Evolutionary conservation across 2,888 invertebrate species (phyloP).

Genomic region (Eilema depressum): DNA sequence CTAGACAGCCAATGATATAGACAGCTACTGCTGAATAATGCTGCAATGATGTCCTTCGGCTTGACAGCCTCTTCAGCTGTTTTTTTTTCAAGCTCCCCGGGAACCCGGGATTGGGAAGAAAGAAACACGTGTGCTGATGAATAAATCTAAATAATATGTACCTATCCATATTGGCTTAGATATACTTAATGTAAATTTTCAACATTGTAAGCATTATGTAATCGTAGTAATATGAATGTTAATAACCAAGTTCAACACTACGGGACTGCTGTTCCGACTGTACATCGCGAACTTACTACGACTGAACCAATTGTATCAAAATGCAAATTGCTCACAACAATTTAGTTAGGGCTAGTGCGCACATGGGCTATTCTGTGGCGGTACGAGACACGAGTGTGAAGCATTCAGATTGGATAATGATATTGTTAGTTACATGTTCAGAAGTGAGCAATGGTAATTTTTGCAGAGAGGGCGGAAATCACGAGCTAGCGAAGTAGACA

Average conservation of each 20-base stretch:
- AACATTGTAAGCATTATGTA: neutral
- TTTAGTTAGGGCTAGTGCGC: slow-evolving; percentile 42
- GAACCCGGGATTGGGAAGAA: no score
- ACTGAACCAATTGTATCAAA: slow-evolving; percentile 52
- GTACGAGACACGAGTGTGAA: neutral
- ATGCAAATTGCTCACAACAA: slow-evolving; percentile 55
- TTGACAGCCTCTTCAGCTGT: no score
- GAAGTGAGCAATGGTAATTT: neutral
- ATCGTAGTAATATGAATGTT: slow-evolving; percentile 40
- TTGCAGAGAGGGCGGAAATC: no score
- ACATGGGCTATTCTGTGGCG: slow-evolving; percentile 19
- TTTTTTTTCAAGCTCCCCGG: no score
- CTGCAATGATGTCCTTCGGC: no score
- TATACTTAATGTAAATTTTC: no score
- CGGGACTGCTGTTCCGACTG: slow-evolving; percentile 31
- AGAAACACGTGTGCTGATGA: no score
- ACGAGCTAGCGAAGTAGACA: no score
- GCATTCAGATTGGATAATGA: neutral
- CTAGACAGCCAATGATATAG: no score
- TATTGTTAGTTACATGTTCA: neutral
- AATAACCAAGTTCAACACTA: slow-evolving; percentile 38
- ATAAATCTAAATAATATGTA: no score
- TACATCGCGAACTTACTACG: slow-evolving; percentile 45
- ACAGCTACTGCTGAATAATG: no score
- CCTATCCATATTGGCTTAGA: no score